A percentile compares a stretch with the other conserved stretches of the same genome.
These are phyloP conservation scores for Chymomyza procnemis DNA, from an alignment of 2,888 invertebrate genomes.

Conservation along the genomic window DNA sequence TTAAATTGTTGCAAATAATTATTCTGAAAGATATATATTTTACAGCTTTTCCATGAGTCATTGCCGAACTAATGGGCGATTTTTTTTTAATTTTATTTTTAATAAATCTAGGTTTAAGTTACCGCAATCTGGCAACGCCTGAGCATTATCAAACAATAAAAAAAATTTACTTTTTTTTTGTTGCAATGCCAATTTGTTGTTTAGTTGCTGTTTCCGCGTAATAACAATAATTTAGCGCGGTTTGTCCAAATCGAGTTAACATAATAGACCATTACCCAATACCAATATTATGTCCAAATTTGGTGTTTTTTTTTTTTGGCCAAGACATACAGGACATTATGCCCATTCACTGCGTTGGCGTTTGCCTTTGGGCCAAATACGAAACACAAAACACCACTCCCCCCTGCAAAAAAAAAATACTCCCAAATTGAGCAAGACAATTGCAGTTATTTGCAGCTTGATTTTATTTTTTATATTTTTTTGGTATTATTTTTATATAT, in stretches of 20 bases:
- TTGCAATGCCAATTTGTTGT: conserved; percentile 52
- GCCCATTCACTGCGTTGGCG: conserved; percentile 19
- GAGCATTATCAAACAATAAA: conserved; percentile 8
- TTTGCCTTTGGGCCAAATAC: conserved; percentile 1
- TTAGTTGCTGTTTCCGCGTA: conserved; percentile 42
- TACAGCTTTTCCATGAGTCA: too few species aligned
- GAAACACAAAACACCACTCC: background rate
- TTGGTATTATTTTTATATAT: conserved; percentile 22
- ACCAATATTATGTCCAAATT: conserved; percentile 46
- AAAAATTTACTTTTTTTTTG: conserved; percentile 37
- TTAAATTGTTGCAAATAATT: too few species aligned
- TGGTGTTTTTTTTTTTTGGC: conserved; percentile 11
- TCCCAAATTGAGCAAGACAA: conserved; percentile 11
- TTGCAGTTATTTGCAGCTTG: conserved; percentile 43
- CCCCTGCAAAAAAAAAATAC: conserved; percentile 1
- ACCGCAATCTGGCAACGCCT: background rate
- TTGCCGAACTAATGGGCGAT: too few species aligned
- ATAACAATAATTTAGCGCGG: conserved; percentile 70
- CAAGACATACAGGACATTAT: conserved; percentile 31
- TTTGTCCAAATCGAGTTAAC: conserved; percentile 72
- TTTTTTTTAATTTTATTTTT: too few species aligned
- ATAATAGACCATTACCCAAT: conserved; percentile 54
- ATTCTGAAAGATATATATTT: too few species aligned
- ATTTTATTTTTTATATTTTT: too few species aligned
- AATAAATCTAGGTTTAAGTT: too few species aligned